Percentiles rank a stretch among this genome's conserved stretches.
Evolutionary conservation across 2,113 vertebrate genomes (phyloP).

Genomic region (Laticauda laticaudata): DNA sequence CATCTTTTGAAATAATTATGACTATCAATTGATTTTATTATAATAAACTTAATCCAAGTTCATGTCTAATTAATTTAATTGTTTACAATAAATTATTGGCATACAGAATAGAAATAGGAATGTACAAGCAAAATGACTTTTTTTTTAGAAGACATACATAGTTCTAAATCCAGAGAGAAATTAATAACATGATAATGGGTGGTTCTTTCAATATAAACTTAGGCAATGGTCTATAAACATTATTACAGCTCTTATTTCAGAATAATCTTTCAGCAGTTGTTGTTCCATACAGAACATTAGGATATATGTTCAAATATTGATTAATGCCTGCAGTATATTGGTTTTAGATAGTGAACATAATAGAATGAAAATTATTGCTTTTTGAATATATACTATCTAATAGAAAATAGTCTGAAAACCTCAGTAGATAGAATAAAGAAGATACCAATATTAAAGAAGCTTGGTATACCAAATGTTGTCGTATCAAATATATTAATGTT

Average conservation of each 20-base stretch:
- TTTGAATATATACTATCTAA: slow-evolving; percentile 20
- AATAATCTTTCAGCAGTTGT: slow-evolving; percentile 23
- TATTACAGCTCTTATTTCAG: slow-evolving; percentile 14
- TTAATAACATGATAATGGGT: background rate
- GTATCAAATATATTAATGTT: background rate
- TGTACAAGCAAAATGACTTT: slow-evolving; percentile 4
- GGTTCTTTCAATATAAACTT: background rate
- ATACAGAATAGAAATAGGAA: slow-evolving; percentile 5
- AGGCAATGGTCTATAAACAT: background rate
- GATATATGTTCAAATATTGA: too few relatives aligned
- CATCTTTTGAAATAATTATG: slow-evolving; percentile 58
- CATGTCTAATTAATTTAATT: slow-evolving; percentile 58
- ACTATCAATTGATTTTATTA: slow-evolving; percentile 63
- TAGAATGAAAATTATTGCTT: background rate
- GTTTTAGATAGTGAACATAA: too few relatives aligned
- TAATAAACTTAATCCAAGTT: slow-evolving; percentile 43
- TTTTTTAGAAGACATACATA: background rate
- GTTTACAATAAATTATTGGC: slow-evolving; percentile 36
- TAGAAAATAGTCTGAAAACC: slow-evolving; percentile 8
- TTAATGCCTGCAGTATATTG: too few relatives aligned
- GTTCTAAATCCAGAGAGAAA: background rate
- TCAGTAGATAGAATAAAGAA: slow-evolving; percentile 26
- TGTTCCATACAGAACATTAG: background rate
- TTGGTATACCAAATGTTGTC: background rate
- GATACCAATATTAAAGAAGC: slow-evolving; percentile 30